These are phyloP conservation scores for Aplocera efformata DNA, from an alignment of 2,888 invertebrate genomes.

Conservation along the genomic window DNA sequence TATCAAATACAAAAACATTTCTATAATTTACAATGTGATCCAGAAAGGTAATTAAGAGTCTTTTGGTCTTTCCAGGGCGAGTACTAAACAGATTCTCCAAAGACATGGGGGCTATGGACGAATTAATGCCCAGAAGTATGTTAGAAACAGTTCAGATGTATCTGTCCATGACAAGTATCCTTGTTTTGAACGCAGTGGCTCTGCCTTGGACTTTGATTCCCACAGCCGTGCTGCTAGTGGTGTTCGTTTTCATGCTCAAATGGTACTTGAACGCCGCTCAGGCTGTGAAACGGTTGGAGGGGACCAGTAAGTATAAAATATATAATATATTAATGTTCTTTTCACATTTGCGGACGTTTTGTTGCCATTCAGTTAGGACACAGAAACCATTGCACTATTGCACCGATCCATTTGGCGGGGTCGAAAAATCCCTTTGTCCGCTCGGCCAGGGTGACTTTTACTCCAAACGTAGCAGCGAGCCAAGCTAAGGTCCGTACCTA, in stretches of 20 bases:
- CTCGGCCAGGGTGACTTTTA: too few relatives aligned
- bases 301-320: conserved; percentile 78
- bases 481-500: too few relatives aligned
- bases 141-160: conserved; percentile 82
- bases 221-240: conserved; percentile 56
- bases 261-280: conserved; percentile 87
- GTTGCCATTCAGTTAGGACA: too few relatives aligned
- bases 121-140: conserved; percentile 83
- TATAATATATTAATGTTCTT: too few relatives aligned
- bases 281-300: conserved; percentile 86
- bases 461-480: too few relatives aligned
- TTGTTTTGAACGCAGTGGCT: conserved; percentile 61
- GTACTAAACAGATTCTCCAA: conserved; percentile 90
- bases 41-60: neutral
- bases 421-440: too few relatives aligned
- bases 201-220: conserved; percentile 68
- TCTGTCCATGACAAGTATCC: conserved; percentile 54
- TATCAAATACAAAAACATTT: too few relatives aligned
- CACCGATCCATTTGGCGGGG: too few relatives aligned
- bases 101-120: conserved; percentile 90
- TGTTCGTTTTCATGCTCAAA: conserved; percentile 83
- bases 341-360: too few relatives aligned
- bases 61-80: conserved; percentile 55
- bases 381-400: too few relatives aligned
- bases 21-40: too few relatives aligned